Percentiles rank a stretch among this genome's conserved stretches.
These are phyloP conservation scores for Macrophya annulata DNA, from an alignment of 2,888 invertebrate species.

Conservation along the genomic window DNA sequence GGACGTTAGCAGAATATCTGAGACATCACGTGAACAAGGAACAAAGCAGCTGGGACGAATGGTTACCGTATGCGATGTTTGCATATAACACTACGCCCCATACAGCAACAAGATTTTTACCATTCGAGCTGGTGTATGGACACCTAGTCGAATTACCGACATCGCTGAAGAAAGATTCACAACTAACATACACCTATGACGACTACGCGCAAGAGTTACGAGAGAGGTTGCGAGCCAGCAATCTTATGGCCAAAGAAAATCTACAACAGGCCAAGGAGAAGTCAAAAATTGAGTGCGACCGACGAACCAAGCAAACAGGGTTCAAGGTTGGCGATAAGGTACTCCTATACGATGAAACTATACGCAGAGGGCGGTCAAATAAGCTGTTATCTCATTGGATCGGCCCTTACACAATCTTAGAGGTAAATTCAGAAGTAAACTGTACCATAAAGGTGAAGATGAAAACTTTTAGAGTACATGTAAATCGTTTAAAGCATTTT, in stretches of 20 bases:
- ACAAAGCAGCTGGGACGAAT: constrained; percentile 59
- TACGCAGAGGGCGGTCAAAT: background rate
- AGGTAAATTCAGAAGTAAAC: constrained; percentile 5
- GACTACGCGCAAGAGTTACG: constrained; percentile 27
- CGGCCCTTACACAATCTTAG: constrained; percentile 9
- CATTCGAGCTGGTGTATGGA: constrained; percentile 36
- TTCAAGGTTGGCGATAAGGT: constrained; percentile 39
- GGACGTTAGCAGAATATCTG: constrained; percentile 54
- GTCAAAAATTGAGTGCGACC: constrained; percentile 13
- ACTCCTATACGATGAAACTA: constrained; percentile 16
- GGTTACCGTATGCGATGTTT: constrained; percentile 58
- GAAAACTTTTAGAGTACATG: background rate
- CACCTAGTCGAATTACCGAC: constrained; percentile 21
- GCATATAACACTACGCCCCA: constrained; percentile 56
- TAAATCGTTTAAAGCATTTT: background rate
- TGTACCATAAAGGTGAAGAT: background rate
- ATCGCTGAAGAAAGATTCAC: background rate
- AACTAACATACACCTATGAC: constrained; percentile 34
- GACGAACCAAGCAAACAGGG: background rate
- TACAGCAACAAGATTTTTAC: constrained; percentile 26
- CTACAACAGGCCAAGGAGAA: constrained; percentile 5
- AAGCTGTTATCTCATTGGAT: background rate
- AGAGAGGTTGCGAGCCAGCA: background rate
- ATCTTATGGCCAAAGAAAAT: constrained; percentile 19
- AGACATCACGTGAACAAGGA: constrained; percentile 56